Conservation (phyloP, 2,797 vertebrate species). For the Tadarida brasiliensis region DNA sequence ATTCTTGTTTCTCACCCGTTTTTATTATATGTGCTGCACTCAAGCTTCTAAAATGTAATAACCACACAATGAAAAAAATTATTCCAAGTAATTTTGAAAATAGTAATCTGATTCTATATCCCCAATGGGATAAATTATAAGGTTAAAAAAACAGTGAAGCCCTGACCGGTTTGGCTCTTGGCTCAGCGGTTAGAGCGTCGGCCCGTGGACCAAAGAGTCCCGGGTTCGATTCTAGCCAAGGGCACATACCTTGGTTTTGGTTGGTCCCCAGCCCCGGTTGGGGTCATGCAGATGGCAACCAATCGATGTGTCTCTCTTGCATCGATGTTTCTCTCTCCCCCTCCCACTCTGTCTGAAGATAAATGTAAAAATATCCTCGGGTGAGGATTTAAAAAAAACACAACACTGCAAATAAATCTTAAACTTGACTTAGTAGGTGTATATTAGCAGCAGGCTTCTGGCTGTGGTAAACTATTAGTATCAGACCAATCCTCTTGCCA, state of each 20-base stretch:
- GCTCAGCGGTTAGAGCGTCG: too few species aligned
- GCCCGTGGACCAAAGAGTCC: too few species aligned
- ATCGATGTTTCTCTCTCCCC: too few species aligned
- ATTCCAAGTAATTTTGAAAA: not conserved
- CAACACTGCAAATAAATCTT: not conserved
- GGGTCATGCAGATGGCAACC: too few species aligned
- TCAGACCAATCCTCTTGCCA: not conserved
- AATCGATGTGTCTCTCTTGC: too few species aligned
- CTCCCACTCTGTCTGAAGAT: too few species aligned
- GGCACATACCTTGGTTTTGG: too few species aligned
- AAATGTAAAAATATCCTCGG: too few species aligned
- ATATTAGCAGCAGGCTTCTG: not conserved
- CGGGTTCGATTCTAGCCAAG: too few species aligned
- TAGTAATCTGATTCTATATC: not conserved
- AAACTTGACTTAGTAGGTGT: not conserved
- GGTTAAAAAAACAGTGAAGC: not conserved
- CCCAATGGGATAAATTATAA: not conserved
- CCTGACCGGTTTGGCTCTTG: too few species aligned
- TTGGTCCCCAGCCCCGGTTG: too few species aligned
- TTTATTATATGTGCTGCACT: not conserved
- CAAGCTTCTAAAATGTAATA: not conserved
- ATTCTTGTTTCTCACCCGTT: not conserved
- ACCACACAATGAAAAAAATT: not conserved
- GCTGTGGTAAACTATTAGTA: not conserved
- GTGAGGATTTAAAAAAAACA: not conserved